A percentile compares a stretch with the other conserved stretches of the same genome.
phyloP scores from a whole-genome alignment of 2,113 vertebrate genomes.

The Phaethornis superciliosus region DNA sequence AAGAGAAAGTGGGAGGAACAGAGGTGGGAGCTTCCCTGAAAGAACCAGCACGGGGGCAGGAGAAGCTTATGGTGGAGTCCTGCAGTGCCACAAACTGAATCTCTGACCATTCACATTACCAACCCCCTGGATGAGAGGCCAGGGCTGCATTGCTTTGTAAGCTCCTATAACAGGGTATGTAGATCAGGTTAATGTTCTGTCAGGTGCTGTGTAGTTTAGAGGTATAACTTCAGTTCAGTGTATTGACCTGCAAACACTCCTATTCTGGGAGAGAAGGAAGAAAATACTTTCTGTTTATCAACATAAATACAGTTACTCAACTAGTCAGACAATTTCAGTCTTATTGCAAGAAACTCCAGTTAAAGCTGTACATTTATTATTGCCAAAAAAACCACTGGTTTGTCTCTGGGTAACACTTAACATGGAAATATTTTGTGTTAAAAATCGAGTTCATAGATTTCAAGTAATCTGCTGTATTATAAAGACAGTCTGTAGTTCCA shows the following conservation, averaged over 20 bases:
- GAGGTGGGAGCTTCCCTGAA: background rate
- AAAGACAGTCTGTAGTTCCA: background rate
- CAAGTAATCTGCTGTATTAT: background rate
- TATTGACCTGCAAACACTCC: background rate
- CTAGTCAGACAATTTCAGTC: background rate
- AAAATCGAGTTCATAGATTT: background rate
- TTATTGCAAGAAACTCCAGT: background rate
- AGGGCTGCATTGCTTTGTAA: background rate
- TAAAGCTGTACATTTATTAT: background rate
- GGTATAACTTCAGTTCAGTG: background rate
- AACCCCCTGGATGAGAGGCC: accelerated
- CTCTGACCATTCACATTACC: accelerated
- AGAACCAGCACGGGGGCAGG: background rate
- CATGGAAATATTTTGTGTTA: background rate
- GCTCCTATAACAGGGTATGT: background rate
- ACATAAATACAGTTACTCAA: background rate
- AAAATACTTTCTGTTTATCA: background rate
- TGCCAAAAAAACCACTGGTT: background rate
- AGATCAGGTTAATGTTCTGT: background rate
- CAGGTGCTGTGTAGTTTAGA: background rate
- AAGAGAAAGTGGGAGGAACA: background rate
- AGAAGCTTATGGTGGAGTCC: too few relatives aligned
- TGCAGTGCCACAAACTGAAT: accelerated
- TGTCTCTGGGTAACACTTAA: background rate
- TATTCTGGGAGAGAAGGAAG: background rate